These are phyloP conservation scores for Metopolophium dirhodum DNA, from an alignment of 1,140 invertebrate genomes.

Conservation along the genomic window DNA sequence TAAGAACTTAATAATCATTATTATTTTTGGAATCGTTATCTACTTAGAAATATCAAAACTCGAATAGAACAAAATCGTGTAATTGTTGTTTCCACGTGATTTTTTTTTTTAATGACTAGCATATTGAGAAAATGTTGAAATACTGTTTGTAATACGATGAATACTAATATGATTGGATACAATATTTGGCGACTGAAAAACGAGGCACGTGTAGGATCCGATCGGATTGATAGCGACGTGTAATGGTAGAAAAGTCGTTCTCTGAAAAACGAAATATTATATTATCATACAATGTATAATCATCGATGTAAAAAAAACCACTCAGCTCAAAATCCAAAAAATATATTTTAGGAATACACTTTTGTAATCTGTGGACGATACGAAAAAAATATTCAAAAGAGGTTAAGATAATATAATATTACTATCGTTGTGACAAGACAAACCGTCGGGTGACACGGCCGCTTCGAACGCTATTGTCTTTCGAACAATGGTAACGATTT, in stretches of 20 bases:
- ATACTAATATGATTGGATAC: background rate
- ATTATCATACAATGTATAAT: too few relatives aligned
- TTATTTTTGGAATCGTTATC: too few relatives aligned
- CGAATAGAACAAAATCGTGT: too few relatives aligned
- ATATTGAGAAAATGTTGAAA: too few relatives aligned
- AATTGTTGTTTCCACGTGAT: too few relatives aligned
- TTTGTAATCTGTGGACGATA: background rate
- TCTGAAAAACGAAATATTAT: background rate
- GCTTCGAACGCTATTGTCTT: background rate
- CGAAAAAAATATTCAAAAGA: background rate
- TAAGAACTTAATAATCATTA: too few relatives aligned
- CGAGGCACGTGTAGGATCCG: background rate
- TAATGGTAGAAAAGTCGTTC: background rate
- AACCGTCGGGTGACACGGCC: too few relatives aligned
- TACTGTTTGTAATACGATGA: too few relatives aligned
- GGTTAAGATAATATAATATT: background rate
- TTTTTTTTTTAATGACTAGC: too few relatives aligned
- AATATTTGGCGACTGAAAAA: background rate
- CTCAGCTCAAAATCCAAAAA: background rate
- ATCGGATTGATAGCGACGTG: background rate
- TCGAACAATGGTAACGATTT: background rate
- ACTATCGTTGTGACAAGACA: background rate
- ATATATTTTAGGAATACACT: background rate
- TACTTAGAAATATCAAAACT: too few relatives aligned
- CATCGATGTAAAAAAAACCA: background rate